Evolutionary conservation across 2,888 invertebrate species (phyloP).

Genomic region (Melanostoma scalare): DNA sequence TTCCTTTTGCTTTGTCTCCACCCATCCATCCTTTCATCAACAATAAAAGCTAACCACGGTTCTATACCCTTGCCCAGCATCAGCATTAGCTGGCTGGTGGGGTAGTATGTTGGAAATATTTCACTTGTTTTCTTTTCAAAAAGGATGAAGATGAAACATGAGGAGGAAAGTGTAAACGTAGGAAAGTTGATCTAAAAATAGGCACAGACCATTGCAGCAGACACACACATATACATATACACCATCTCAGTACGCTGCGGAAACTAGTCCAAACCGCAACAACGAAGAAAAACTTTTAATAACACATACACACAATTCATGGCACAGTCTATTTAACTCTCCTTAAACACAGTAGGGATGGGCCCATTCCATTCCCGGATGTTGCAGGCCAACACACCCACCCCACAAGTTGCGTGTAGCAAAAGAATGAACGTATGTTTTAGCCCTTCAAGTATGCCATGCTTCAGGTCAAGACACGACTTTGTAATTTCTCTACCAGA

Average conservation of each 20-base stretch:
- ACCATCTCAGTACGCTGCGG: slow-evolving; percentile 7
- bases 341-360: neutral
- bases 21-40: slow-evolving; percentile 20
- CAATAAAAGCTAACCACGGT: slow-evolving; percentile 39
- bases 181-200: slow-evolving; percentile 63
- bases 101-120: neutral
- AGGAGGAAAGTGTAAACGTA: slow-evolving; percentile 33
- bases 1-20: slow-evolving; percentile 27
- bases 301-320: slow-evolving; percentile 40
- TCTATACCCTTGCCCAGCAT: slow-evolving; percentile 7
- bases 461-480: slow-evolving; percentile 33
- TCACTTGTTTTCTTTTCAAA: slow-evolving; percentile 7
- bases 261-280: slow-evolving; percentile 61
- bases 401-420: slow-evolving; percentile 43
- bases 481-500: neutral
- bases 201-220: slow-evolving; percentile 53
- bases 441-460: slow-evolving; percentile 19
- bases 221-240: slow-evolving; percentile 16
- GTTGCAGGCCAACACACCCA: slow-evolving; percentile 12
- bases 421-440: slow-evolving; percentile 44
- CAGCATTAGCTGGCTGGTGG: neutral
- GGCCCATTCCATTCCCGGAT: slow-evolving; percentile 2
- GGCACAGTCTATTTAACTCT: slow-evolving; percentile 23
- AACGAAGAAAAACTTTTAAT: slow-evolving; percentile 58
- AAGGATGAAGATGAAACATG: slow-evolving; percentile 22